Conservation (phyloP, 1,140 invertebrate genomes). For the Hermetia illucens region DNA sequence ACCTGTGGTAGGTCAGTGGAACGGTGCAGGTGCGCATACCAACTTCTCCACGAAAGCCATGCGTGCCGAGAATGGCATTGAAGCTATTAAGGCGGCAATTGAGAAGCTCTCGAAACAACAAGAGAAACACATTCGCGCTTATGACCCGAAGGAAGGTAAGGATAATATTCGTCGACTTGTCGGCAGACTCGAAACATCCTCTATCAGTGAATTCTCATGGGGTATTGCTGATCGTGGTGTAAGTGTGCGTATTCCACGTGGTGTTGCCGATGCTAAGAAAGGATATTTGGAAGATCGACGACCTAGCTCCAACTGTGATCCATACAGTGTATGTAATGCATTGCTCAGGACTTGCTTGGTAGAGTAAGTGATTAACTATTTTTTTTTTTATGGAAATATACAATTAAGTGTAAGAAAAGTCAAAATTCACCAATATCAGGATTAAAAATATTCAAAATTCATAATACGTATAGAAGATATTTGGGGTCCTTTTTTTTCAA, state of each 20-base stretch:
- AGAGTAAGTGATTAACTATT: slow-evolving; percentile 26
- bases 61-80: slow-evolving; percentile 61
- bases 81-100: slow-evolving; percentile 58
- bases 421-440: no score
- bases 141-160: slow-evolving; percentile 73
- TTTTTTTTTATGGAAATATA: no score
- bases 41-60: slow-evolving; percentile 77
- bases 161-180: slow-evolving; percentile 72
- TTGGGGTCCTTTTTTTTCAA: no score
- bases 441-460: no score
- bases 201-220: slow-evolving; percentile 66
- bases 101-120: slow-evolving; percentile 69
- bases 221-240: slow-evolving; percentile 55
- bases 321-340: slow-evolving; percentile 55
- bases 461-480: no score
- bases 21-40: slow-evolving; percentile 69
- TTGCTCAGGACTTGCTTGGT: slow-evolving; percentile 54
- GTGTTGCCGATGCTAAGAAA: slow-evolving; percentile 59
- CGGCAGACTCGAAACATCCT: slow-evolving; percentile 66
- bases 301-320: slow-evolving; percentile 80
- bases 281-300: slow-evolving; percentile 80
- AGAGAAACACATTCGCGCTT: slow-evolving; percentile 72
- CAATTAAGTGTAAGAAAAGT: no score
- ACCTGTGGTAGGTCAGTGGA: slow-evolving; percentile 75
- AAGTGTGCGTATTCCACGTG: slow-evolving; percentile 60